phyloP scores from a whole-genome alignment of 2,797 vertebrate species.

The Geotrypetes seraphini region DNA sequence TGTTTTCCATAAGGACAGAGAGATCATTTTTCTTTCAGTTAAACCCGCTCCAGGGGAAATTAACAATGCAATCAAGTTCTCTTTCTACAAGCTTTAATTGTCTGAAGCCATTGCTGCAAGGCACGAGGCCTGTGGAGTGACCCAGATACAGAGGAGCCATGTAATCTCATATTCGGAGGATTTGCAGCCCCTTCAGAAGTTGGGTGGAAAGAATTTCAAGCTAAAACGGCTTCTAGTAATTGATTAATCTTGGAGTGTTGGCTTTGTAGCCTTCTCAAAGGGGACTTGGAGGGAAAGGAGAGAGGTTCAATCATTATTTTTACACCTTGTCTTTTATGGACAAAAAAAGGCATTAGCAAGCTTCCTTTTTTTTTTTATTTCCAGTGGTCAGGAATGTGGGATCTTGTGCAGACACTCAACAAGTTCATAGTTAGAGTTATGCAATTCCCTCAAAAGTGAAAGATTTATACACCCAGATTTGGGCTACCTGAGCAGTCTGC shows the following conservation, averaged over 20 bases:
- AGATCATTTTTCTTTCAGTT: no score
- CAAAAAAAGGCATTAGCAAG: no score
- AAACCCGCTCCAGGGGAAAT: not conserved
- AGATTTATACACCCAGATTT: no score
- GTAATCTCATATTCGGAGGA: conserved; percentile 1
- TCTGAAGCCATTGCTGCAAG: conserved; percentile 13
- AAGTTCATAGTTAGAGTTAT: no score
- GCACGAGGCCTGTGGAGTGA: conserved; percentile 26
- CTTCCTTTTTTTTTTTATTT: no score
- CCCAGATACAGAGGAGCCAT: conserved; percentile 25
- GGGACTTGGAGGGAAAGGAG: not conserved
- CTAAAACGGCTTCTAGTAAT: not conserved
- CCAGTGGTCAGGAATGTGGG: no score
- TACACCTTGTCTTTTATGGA: no score
- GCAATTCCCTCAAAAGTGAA: no score
- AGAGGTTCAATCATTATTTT: no score
- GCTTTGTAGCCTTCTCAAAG: not conserved
- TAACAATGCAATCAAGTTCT: fast-evolving
- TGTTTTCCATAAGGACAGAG: no score
- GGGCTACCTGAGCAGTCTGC: no score
- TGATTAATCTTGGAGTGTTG: not conserved
- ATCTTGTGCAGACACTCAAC: no score
- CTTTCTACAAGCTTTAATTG: not conserved
- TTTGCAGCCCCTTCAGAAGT: conserved; percentile 1
- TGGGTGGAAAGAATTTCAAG: not conserved